These are phyloP conservation scores for Okapia johnstoni DNA, from an alignment of 2,113 vertebrate genomes.

Conservation along the genomic window DNA sequence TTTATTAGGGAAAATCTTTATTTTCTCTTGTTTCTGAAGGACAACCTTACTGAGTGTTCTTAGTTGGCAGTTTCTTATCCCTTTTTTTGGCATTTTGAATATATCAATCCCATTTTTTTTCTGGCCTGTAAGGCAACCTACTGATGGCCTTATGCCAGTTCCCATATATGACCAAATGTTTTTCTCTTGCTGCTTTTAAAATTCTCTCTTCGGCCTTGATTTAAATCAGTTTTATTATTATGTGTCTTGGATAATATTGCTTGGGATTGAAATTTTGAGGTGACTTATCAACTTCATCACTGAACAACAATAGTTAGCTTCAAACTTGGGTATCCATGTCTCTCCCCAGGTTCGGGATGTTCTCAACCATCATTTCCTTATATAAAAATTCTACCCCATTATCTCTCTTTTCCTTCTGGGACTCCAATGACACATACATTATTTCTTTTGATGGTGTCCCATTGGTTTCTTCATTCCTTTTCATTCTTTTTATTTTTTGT, in stretches of 20 bases:
- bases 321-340: not conserved
- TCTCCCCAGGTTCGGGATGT: not conserved
- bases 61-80: not conserved
- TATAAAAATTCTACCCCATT: not conserved
- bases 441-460: not conserved
- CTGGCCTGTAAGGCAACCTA: not conserved
- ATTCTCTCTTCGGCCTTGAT: not conserved
- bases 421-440: not conserved
- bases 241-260: not conserved
- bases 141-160: not conserved
- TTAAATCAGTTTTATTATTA: not conserved
- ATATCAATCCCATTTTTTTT: not conserved
- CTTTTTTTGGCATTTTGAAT: not conserved
- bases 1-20: not conserved
- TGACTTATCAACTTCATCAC: not conserved
- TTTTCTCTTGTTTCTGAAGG: not conserved
- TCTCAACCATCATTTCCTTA: not conserved
- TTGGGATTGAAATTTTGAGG: not conserved
- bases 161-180: not conserved
- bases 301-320: not conserved
- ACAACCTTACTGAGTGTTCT: not conserved
- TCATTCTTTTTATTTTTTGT: not conserved
- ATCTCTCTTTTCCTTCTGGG: not conserved
- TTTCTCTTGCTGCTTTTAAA: not conserved
- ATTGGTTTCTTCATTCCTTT: not conserved